phyloP scores from a whole-genome alignment of 1,140 invertebrate genomes.

The Procambarus virginalis region DNA sequence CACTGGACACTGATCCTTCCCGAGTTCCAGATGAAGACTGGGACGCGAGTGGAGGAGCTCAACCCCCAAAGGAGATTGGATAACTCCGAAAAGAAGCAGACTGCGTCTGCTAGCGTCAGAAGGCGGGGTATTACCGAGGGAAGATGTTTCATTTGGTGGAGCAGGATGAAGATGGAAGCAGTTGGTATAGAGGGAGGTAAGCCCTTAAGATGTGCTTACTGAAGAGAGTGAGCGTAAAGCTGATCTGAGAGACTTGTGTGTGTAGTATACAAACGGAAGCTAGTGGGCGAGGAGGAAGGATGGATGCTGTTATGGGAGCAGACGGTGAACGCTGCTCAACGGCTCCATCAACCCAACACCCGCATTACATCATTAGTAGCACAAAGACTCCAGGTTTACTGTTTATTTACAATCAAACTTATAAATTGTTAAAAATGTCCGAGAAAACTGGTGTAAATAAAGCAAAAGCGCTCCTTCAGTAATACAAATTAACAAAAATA shows the following conservation, averaged over 20 bases:
- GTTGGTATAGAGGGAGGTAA: slow-evolving; percentile 47
- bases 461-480: background rate
- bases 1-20: slow-evolving; percentile 27
- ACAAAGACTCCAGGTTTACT: background rate
- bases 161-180: slow-evolving; percentile 8
- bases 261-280: slow-evolving; percentile 37
- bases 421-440: background rate
- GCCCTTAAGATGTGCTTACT: slow-evolving; percentile 34
- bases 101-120: background rate
- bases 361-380: background rate
- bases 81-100: background rate
- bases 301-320: background rate
- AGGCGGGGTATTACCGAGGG: background rate
- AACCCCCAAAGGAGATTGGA: slow-evolving; percentile 38
- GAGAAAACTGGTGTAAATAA: background rate
- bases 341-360: slow-evolving; percentile 8
- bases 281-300: slow-evolving; percentile 27
- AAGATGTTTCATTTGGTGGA: background rate
- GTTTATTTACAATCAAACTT: background rate
- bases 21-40: slow-evolving; percentile 15
- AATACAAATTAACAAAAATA: background rate
- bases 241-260: slow-evolving; percentile 19
- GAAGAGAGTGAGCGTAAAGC: slow-evolving; percentile 29
- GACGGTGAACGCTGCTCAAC: slow-evolving; percentile 20
- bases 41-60: slow-evolving; percentile 11